phyloP scores from a whole-genome alignment of 2,797 vertebrate genomes.

The Scleropages formosus region DNA sequence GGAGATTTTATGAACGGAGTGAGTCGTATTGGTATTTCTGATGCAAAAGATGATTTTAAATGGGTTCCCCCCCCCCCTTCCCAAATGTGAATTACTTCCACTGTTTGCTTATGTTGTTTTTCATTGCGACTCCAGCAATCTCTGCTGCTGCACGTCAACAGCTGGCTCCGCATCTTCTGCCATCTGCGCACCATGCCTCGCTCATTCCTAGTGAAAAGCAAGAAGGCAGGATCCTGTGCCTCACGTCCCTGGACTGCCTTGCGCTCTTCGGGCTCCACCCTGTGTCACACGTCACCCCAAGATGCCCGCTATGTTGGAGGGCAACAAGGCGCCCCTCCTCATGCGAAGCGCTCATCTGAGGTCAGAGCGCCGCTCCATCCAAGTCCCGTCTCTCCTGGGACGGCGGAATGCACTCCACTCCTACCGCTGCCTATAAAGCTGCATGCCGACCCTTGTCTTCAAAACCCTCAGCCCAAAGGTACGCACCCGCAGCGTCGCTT shows the following conservation, averaged over 20 bases:
- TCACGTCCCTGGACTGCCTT: conserved; percentile 29
- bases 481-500: background rate
- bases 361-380: background rate
- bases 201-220: conserved; percentile 72
- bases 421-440: conserved; percentile 1
- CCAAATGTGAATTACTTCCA: background rate
- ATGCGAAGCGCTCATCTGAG: background rate
- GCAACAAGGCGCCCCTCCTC: background rate
- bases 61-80: background rate
- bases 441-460: conserved; percentile 27
- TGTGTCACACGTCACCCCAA: background rate
- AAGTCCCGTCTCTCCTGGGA: background rate
- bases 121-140: background rate
- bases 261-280: background rate
- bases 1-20: background rate
- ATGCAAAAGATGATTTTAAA: background rate
- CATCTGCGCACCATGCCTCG: conserved; percentile 53
- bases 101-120: background rate
- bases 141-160: background rate
- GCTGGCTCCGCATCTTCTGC: background rate
- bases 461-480: conserved; percentile 20
- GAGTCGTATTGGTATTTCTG: background rate
- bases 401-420: background rate
- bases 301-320: no score
- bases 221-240: conserved; percentile 44